Conservation (phyloP, 2,113 vertebrate genomes). For the Glaucidium brasilianum region DNA sequence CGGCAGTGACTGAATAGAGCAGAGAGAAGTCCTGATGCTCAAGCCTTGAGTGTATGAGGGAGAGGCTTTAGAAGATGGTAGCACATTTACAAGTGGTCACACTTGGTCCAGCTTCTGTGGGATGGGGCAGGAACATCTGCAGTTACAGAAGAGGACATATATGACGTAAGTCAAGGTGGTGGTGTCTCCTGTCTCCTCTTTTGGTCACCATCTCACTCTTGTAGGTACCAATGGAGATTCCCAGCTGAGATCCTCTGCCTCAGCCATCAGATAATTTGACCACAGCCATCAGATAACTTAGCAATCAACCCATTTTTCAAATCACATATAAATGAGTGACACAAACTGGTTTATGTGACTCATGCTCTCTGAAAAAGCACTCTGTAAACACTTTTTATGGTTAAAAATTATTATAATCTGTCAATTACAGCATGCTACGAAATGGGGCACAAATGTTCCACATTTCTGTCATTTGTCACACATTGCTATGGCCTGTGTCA, state of each 20-base stretch:
- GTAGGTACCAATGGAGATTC: neutral
- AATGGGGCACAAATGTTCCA: slow-evolving; percentile 18
- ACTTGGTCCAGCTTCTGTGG: neutral
- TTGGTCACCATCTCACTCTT: neutral
- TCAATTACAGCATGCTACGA: neutral
- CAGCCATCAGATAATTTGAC: neutral
- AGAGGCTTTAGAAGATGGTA: neutral
- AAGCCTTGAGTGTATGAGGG: neutral
- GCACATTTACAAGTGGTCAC: neutral
- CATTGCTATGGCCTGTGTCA: slow-evolving; percentile 38
- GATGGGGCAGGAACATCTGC: neutral
- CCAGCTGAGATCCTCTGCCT: neutral
- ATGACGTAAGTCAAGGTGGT: neutral
- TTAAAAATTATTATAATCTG: neutral
- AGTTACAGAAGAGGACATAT: neutral
- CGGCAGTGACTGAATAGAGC: neutral
- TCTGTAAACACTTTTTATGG: slow-evolving; percentile 16
- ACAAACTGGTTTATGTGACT: slow-evolving; percentile 9
- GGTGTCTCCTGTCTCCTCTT: neutral
- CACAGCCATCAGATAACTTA: neutral
- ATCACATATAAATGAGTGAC: neutral
- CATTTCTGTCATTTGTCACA: slow-evolving; percentile 61
- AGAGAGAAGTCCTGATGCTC: neutral
- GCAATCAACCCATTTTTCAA: neutral
- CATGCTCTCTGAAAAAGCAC: neutral